Conservation (phyloP, 2,888 invertebrate species). For the Graphium colonna region DNA sequence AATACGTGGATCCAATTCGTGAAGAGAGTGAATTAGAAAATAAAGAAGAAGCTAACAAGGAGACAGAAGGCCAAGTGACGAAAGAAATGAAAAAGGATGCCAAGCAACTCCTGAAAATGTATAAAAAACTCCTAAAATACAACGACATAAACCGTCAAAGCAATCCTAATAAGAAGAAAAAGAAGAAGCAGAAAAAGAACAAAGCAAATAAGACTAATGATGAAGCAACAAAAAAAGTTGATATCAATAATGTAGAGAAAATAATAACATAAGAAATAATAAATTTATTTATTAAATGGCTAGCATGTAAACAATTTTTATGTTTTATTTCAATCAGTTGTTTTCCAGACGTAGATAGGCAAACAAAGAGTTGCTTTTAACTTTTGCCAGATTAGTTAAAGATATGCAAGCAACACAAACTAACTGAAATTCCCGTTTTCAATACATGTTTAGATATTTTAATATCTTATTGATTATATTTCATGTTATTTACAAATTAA, state of each 20-base stretch:
- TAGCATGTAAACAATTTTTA: too few species aligned
- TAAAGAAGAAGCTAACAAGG: conserved; percentile 22
- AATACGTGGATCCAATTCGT: conserved; percentile 51
- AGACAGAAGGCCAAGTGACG: conserved; percentile 25
- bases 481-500: too few species aligned
- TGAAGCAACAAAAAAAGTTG: background rate
- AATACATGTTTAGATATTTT: too few species aligned
- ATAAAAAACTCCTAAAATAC: conserved; percentile 64
- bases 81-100: conserved; percentile 66
- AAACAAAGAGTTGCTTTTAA: too few species aligned
- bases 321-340: too few species aligned
- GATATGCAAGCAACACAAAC: too few species aligned
- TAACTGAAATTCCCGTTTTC: too few species aligned
- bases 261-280: background rate
- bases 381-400: too few species aligned
- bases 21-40: conserved; percentile 35
- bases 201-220: conserved; percentile 32
- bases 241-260: background rate
- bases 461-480: too few species aligned
- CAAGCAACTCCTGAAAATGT: conserved; percentile 69
- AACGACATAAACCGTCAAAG: conserved; percentile 53
- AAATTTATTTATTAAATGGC: background rate
- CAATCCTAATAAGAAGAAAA: conserved; percentile 54
- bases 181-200: conserved; percentile 51
- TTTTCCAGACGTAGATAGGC: too few species aligned